Evolutionary conservation across 2,113 vertebrate species (phyloP).

Genomic region (Eulacestoma nigropectus): DNA sequence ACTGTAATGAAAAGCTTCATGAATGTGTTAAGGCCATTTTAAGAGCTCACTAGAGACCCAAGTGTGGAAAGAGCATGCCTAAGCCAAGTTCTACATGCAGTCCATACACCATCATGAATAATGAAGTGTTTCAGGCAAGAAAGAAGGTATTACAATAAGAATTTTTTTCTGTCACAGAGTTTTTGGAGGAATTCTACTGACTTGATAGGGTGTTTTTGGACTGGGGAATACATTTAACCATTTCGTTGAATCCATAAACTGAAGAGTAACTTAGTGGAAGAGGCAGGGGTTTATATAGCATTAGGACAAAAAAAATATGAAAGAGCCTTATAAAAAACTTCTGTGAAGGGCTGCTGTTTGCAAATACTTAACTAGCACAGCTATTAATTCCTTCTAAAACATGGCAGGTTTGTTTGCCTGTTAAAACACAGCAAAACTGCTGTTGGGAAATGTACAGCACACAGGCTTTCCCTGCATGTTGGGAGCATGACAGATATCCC

Average conservation of each 20-base stretch:
- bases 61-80: constrained; percentile 60
- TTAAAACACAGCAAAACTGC: not conserved
- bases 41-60: constrained; percentile 70
- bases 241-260: not conserved
- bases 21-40: constrained; percentile 70
- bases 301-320: not conserved
- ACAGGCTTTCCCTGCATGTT: not conserved
- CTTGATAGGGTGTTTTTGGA: constrained; percentile 33
- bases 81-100: constrained; percentile 44
- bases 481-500: not conserved
- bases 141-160: constrained; percentile 18
- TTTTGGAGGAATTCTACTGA: constrained; percentile 11
- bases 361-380: not conserved
- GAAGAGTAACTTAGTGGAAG: not conserved
- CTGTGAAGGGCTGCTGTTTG: not conserved
- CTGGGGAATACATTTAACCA: not conserved
- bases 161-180: constrained; percentile 31
- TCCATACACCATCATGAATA: constrained; percentile 49
- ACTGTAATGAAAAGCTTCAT: constrained; percentile 70
- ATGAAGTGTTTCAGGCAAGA: constrained; percentile 52
- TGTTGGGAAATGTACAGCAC: not conserved
- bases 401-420: not conserved
- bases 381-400: not conserved
- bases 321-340: not conserved
- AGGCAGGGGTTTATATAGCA: not conserved